phyloP scores from a whole-genome alignment of 2,113 vertebrate genomes.

The Etheostoma spectabile region DNA sequence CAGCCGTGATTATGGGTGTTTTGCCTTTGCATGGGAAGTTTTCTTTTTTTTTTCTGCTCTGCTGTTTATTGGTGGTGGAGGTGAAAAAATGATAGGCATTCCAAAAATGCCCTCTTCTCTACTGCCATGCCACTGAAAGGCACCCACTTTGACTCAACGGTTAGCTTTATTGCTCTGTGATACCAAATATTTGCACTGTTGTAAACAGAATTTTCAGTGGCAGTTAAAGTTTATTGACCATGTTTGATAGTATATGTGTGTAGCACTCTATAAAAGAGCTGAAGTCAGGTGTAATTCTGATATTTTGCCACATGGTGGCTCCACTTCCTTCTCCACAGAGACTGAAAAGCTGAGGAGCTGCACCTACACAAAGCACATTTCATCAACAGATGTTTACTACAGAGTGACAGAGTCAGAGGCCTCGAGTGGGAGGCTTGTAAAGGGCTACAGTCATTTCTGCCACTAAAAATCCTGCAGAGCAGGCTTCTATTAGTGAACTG shows the following conservation, averaged over 20 bases:
- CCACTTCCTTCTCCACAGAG: conserved; percentile 36
- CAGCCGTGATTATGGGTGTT: conserved; percentile 41
- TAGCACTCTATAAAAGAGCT: conserved; percentile 17
- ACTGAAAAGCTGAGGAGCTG: conserved; percentile 1
- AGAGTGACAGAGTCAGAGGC: conserved; percentile 47
- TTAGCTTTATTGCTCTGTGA: conserved; percentile 28
- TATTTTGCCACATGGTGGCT: conserved; percentile 74
- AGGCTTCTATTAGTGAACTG: neutral
- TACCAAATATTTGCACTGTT: conserved; percentile 15
- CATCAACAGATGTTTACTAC: conserved; percentile 76
- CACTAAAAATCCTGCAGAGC: neutral
- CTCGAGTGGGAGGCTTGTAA: conserved; percentile 49
- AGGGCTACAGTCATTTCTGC: conserved; percentile 37
- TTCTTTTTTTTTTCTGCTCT: conserved; percentile 34
- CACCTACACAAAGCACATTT: conserved; percentile 65
- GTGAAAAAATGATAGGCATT: conserved; percentile 75
- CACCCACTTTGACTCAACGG: conserved; percentile 30
- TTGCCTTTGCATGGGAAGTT: conserved; percentile 45
- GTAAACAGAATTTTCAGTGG: conserved; percentile 19
- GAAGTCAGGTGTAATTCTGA: conserved; percentile 20
- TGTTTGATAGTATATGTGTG: conserved; percentile 37
- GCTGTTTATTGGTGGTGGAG: conserved; percentile 70
- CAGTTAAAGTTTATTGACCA: conserved; percentile 47
- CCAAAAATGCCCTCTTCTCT: conserved; percentile 66
- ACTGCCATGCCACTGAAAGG: conserved; percentile 44